Base-by-base conservation (phyloP, 1,140 invertebrate genomes). In the Campoletis sonorensis region DNA sequence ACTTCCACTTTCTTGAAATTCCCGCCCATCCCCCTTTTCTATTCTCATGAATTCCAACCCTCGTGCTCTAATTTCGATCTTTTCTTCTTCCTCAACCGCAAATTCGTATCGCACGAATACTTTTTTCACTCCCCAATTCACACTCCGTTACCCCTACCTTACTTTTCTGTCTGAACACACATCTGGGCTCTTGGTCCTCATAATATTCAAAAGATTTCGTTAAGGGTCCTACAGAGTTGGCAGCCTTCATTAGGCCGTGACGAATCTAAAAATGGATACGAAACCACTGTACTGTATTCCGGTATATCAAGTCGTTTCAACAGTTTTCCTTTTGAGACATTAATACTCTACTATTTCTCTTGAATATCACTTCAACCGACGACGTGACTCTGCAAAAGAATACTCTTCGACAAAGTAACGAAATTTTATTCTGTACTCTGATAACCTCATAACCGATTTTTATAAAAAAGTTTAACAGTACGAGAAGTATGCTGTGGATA, bases 1-100 rank as follows among this genome's bases (percentile, higher is more conserved):
- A 76, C 49, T 76, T 76, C 72, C 40, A 64, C 70, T 73, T 61
- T 82, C 49, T 49, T 33, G 70, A 54, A 27, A 72, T 61, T 58
- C 26, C 37, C 67, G 18, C 40, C 30, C 49, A 30, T 67, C 21
- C 30, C 58, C 51, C 61, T 37, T 61, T 61, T 73, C 51, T 33
- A 26, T 37, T 72, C 27, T 33, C 23, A 30, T 71, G 33, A 75
- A n/a, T 37, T 54, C 64, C 30, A 67, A 61, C 33, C 37, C 72
- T 13, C 30, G 7, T 77, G 51, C 73, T 77, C 54, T 77, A 77
- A 77, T 77, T 77, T 37, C 27, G 61, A 77, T 77, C 54, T 58
- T 77, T 77, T 54, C 26, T 77, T 27, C 51, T 0, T 15, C 27
- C 26, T 15, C 51, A 37, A 77, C 54, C 26, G 23, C 33, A 18